phyloP scores from a whole-genome alignment of 2,113 vertebrate species.

The Epinephelus cyanopodus region DNA sequence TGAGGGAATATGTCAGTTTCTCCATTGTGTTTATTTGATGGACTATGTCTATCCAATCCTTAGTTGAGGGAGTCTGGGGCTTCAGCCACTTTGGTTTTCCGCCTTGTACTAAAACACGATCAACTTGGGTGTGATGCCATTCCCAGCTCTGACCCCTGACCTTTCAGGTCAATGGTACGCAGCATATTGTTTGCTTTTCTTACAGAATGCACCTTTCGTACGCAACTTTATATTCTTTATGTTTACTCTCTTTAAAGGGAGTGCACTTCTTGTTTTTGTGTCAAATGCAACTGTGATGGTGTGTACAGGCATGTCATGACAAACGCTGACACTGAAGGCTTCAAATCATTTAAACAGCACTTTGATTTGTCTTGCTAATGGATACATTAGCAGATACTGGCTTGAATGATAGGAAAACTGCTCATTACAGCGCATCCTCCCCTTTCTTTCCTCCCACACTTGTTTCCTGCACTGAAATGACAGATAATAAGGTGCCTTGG shows the following conservation, averaged over 20 bases:
- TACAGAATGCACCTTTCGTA: neutral
- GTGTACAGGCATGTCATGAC: neutral
- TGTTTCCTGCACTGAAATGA: neutral
- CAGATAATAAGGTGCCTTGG: neutral
- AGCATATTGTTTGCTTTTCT: no score
- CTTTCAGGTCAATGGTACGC: no score
- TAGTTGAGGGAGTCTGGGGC: no score
- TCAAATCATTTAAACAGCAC: neutral
- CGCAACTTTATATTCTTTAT: neutral
- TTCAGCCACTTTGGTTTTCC: no score
- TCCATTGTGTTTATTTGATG: no score
- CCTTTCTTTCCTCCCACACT: neutral
- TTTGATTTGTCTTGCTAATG: constrained; percentile 1
- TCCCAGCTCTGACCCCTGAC: no score
- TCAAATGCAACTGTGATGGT: neutral
- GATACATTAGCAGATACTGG: neutral
- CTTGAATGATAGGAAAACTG: neutral
- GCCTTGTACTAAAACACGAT: no score
- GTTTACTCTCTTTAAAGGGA: neutral
- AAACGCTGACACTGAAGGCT: neutral
- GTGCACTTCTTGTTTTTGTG: neutral
- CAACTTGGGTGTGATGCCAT: no score
- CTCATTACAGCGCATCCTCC: neutral
- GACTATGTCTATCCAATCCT: no score
- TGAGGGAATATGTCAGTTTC: no score